Conservation (phyloP, 1,140 invertebrate genomes). For the Samia ricini region DNA sequence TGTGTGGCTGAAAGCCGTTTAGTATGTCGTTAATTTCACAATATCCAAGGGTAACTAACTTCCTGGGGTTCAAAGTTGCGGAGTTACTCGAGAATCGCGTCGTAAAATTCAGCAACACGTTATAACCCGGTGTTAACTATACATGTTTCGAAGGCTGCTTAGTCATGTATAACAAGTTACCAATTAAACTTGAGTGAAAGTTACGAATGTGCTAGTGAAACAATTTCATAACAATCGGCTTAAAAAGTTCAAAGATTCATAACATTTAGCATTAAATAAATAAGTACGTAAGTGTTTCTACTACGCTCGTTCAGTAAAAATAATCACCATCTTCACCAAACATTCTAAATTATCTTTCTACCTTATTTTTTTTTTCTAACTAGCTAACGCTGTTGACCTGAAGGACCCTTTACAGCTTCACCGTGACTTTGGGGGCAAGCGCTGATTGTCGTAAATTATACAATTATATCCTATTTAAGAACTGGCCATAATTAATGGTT, state of each 20-base stretch:
- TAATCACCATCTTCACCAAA: too few species aligned
- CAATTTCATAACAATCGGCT: neutral
- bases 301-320: too few species aligned
- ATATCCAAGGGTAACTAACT: constrained; percentile 1
- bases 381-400: too few species aligned
- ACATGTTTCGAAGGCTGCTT: neutral
- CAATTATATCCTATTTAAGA: too few species aligned
- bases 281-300: too few species aligned
- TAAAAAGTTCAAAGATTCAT: neutral
- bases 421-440: too few species aligned
- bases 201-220: neutral
- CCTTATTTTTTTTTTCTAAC: too few species aligned
- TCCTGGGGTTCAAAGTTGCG: constrained; percentile 2
- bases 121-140: constrained; percentile 2
- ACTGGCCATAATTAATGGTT: too few species aligned
- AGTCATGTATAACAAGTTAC: constrained; percentile 7
- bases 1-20: neutral
- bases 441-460: too few species aligned
- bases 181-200: constrained; percentile 8
- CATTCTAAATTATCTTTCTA: too few species aligned
- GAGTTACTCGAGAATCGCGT: neutral
- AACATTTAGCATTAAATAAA: neutral
- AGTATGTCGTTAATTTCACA: constrained; percentile 5
- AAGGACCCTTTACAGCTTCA: too few species aligned
- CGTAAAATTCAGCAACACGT: constrained; percentile 3